phyloP scores from a whole-genome alignment of 2,113 vertebrate genomes.

The Phrynosoma platyrhinos region DNA sequence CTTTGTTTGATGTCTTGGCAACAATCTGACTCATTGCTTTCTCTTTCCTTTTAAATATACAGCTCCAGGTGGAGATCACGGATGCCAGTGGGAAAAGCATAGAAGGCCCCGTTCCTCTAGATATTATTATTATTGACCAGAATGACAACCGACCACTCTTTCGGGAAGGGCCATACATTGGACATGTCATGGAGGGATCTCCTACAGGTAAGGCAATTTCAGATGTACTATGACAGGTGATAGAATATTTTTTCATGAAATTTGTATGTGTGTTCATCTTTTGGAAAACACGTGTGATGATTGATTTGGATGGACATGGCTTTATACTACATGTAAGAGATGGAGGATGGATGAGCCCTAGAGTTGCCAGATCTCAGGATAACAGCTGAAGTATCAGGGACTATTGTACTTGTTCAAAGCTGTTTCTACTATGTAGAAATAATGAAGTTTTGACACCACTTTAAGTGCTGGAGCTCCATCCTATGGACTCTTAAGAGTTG shows the following conservation, averaged over 20 bases:
- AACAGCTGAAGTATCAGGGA: no score
- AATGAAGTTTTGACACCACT: no score
- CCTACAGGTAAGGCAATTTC: conserved; percentile 84
- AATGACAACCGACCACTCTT: conserved; percentile 97
- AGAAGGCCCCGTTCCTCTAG: conserved; percentile 85
- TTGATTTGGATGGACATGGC: background rate
- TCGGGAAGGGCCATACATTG: conserved; percentile 88
- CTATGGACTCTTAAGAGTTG: no score
- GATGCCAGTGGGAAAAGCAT: conserved; percentile 85
- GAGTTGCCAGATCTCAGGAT: no score
- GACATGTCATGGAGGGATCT: conserved; percentile 94
- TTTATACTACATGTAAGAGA: no score
- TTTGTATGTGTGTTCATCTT: accelerated
- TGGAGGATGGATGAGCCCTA: no score
- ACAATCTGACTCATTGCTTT: conserved; percentile 43
- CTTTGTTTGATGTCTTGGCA: conserved; percentile 31
- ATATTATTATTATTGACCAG: conserved; percentile 92
- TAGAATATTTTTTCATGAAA: no score
- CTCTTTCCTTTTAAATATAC: conserved; percentile 26
- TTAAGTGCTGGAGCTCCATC: no score
- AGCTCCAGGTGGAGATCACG: conserved; percentile 92
- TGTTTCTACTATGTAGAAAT: no score
- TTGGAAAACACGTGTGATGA: accelerated
- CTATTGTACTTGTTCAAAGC: no score
- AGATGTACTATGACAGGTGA: accelerated